These are phyloP conservation scores for Microtus agrestis DNA, from an alignment of 2,797 vertebrate genomes.

Conservation along the genomic window DNA sequence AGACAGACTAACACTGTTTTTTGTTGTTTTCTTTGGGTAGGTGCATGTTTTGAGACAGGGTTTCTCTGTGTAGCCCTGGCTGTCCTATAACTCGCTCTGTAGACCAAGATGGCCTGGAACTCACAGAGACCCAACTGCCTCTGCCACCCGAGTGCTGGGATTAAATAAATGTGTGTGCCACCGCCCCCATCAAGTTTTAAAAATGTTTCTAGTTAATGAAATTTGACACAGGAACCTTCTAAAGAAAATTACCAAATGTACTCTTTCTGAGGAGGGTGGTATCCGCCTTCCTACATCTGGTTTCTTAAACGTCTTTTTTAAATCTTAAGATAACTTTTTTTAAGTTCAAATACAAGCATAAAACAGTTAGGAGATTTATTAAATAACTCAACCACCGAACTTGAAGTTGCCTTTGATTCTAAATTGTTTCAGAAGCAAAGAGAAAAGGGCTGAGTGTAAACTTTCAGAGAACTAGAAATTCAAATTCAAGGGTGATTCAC, in stretches of 20 bases:
- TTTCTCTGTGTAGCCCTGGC: no score
- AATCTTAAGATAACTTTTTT: slow-evolving; percentile 25
- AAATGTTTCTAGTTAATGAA: slow-evolving; percentile 12
- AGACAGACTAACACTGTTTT: background rate
- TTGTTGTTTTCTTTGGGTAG: background rate
- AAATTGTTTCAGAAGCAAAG: slow-evolving; percentile 7
- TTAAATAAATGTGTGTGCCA: background rate
- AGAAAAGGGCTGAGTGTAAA: background rate
- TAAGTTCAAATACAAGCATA: slow-evolving; percentile 23
- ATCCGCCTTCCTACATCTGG: background rate
- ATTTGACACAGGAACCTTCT: background rate
- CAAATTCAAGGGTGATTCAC: background rate
- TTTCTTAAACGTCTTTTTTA: background rate
- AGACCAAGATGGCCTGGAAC: no score
- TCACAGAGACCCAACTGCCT: no score
- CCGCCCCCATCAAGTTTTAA: background rate
- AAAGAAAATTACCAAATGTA: background rate
- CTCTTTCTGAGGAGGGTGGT: background rate
- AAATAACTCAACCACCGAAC: background rate
- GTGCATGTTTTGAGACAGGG: no score
- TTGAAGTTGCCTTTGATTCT: slow-evolving; percentile 15
- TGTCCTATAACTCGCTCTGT: no score
- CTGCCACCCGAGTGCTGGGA: background rate
- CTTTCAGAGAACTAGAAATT: slow-evolving; percentile 43
- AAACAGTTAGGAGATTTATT: background rate